Evolutionary conservation across 2,113 vertebrate genomes (phyloP).

Genomic region (Rhea pennata): DNA sequence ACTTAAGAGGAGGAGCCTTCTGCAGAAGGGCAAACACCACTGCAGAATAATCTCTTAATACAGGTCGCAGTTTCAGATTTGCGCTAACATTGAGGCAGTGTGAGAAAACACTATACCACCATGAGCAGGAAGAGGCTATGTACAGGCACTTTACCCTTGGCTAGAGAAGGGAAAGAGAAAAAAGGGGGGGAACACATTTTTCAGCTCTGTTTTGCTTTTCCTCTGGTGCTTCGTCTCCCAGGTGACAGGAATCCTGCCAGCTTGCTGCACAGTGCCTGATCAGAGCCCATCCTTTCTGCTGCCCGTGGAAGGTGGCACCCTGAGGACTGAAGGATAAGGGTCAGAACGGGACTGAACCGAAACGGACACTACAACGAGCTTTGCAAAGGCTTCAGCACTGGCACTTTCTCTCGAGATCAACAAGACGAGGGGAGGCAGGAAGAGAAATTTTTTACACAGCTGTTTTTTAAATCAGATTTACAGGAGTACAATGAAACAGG

Average conservation of each 20-base stretch:
- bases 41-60: not conserved
- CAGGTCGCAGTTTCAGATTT: not conserved
- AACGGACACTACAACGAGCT: not conserved
- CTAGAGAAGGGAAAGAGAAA: not conserved
- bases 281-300: not conserved
- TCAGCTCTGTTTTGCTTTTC: not conserved
- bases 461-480: slow-evolving; percentile 35
- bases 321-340: not conserved
- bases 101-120: not conserved
- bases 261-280: not conserved
- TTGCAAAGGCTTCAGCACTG: not conserved
- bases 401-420: not conserved
- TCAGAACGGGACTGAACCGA: not conserved
- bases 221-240: not conserved
- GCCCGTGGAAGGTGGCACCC: not conserved
- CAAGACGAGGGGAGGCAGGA: not conserved
- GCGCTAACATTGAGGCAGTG: not conserved
- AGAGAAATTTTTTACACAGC: slow-evolving; percentile 6
- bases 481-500: not conserved
- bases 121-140: not conserved
- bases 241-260: not conserved
- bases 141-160: not conserved
- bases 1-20: not conserved
- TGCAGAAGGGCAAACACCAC: not conserved
- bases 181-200: not conserved